phyloP scores from a whole-genome alignment of 2,888 invertebrate genomes.

The Tenodera sinensis region DNA sequence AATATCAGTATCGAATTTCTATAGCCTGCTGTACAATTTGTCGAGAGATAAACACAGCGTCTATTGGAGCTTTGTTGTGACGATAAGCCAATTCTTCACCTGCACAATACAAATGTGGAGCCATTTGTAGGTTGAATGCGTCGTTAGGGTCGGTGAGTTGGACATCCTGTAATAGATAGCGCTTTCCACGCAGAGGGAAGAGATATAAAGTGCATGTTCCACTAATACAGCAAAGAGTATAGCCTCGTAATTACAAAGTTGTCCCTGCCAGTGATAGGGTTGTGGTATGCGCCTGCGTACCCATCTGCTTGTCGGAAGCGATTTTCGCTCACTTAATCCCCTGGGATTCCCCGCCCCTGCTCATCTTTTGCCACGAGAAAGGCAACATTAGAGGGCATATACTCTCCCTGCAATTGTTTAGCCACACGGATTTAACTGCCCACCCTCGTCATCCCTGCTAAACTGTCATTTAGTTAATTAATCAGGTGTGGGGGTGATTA shows the following conservation, averaged over 20 bases:
- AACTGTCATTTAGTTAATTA: slow-evolving; percentile 19
- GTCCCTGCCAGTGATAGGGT: neutral
- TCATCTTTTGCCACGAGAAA: neutral
- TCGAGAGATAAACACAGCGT: no score
- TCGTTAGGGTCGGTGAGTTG: neutral
- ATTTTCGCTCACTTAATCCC: neutral
- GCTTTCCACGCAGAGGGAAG: neutral
- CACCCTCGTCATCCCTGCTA: neutral
- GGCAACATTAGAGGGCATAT: neutral
- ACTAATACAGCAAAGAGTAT: neutral
- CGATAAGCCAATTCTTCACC: no score
- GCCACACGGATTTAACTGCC: slow-evolving; percentile 1
- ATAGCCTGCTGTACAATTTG: no score
- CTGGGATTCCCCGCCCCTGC: neutral
- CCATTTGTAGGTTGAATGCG: no score
- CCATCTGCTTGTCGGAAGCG: neutral
- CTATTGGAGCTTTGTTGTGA: no score
- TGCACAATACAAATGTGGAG: no score
- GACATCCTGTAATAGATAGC: neutral
- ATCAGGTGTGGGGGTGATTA: slow-evolving; percentile 15
- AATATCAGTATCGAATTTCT: no score
- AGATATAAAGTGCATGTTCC: neutral
- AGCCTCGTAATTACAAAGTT: neutral
- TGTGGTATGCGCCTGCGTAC: neutral
- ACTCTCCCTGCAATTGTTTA: neutral